Evolutionary conservation across 2,113 vertebrate genomes (phyloP), one percentile per base, ranked within the genome.

Genomic region (Rhabdomys dilectus): DNA sequence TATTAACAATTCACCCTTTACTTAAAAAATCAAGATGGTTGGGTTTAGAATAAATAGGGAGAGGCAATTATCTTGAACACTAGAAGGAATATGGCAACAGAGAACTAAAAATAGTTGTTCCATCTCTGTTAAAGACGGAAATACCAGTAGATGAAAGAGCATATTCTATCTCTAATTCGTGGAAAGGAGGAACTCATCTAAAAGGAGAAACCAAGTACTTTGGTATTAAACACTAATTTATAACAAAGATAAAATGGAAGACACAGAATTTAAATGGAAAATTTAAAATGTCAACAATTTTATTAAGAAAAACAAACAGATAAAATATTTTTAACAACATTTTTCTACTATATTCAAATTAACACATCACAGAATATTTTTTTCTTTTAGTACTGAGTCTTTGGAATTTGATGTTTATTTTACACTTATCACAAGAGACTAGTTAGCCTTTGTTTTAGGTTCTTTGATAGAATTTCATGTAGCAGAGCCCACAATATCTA

Each of bases 61-160:
- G 9, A 36, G 34, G 81, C 64, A 66, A 97, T 48, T 96, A 97
- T 34, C 76, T 88, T 94, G 56, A 92, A 97, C 78, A 91, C 68
- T 85, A 91, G 31, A 16, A 90, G n/a, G 29, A 42, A 93, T 73
- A 76, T 8, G 1, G 31, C 51, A 95, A 96, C 31, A 4, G 64
- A 89, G 84, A 93, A 93, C 87, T 94, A 93, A 95, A 94, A 88
- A 72, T 24, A 78, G 39, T 48, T 88, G n/a, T 3, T 88, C 36
- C 62, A 94, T 80, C 62, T 80, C 81, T 85, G n/a, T 91, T 89
- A 91, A 88, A 77, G 87, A 70, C 17, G 0, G 82, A 85, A 84
- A 93, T 39, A 60, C 2, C 19, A 70, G 7, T 29, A 96, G 34
- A 92, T 21, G 9, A 84, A 64, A 86, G 39, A 86, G 85, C 70